Conservation (phyloP, 2,797 vertebrate genomes). For the Oreonectes daqikongensis region DNA sequence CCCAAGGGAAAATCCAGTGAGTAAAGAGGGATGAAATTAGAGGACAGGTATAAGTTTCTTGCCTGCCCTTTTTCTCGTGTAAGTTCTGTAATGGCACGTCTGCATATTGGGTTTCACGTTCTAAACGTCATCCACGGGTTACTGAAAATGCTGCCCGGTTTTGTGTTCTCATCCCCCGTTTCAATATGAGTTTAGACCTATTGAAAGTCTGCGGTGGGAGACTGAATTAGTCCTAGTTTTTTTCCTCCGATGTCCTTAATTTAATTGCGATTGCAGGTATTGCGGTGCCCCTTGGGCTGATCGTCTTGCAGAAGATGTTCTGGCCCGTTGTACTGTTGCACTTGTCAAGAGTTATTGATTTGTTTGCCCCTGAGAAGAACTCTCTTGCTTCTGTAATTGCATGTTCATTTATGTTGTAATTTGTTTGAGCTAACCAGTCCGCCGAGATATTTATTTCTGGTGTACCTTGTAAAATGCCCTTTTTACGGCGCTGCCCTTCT, state of each 20-base stretch:
- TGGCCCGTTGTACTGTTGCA: slow-evolving; percentile 36
- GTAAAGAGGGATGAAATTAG: slow-evolving; percentile 59
- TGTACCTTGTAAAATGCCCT: slow-evolving; percentile 21
- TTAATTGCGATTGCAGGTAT: slow-evolving; percentile 42
- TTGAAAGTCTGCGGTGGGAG: slow-evolving; percentile 17
- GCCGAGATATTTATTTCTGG: slow-evolving; percentile 32
- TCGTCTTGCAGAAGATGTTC: slow-evolving; percentile 40
- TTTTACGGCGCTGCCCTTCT: slow-evolving; percentile 13
- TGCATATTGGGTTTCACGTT: slow-evolving; percentile 11
- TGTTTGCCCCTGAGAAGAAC: slow-evolving; percentile 46
- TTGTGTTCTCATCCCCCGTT: neutral
- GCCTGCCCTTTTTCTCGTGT: slow-evolving; percentile 7
- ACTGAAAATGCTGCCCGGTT: slow-evolving; percentile 22
- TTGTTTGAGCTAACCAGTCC: slow-evolving; percentile 37
- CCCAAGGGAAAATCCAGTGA: slow-evolving; percentile 55
- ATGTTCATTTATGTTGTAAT: slow-evolving; percentile 44
- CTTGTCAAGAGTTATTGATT: slow-evolving; percentile 58
- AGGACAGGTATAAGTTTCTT: slow-evolving; percentile 54
- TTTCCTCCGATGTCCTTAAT: slow-evolving; percentile 36
- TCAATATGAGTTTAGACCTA: neutral
- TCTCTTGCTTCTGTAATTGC: slow-evolving; percentile 45
- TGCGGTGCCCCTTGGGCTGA: slow-evolving; percentile 28
- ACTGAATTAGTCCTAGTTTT: slow-evolving; percentile 24
- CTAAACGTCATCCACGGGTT: slow-evolving; percentile 7
- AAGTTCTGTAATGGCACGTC: slow-evolving; percentile 4